phyloP scores from a whole-genome alignment of 2,113 vertebrate genomes.

The Hippopotamus amphibius region DNA sequence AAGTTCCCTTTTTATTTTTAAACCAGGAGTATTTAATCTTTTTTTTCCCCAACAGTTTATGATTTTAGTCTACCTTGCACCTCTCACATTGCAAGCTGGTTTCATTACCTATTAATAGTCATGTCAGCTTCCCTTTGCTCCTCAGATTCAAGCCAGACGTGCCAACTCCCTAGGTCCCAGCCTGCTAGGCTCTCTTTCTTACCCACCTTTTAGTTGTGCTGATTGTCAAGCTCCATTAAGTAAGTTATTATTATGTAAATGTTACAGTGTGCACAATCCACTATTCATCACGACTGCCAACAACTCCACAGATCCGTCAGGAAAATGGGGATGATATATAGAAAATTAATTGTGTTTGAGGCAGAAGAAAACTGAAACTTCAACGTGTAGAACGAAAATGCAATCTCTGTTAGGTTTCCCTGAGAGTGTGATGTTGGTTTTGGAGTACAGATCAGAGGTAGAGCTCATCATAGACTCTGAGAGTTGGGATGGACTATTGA shows the following conservation, averaged over 20 bases:
- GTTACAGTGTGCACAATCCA: neutral
- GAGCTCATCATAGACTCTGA: neutral
- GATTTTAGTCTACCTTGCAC: neutral
- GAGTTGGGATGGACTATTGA: neutral
- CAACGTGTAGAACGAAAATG: neutral
- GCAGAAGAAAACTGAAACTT: neutral
- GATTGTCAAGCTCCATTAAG: conserved; percentile 23
- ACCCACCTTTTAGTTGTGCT: neutral
- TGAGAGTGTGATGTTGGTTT: neutral
- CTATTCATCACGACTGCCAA: neutral
- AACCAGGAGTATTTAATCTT: neutral
- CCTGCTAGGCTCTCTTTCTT: neutral
- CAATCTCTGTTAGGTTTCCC: neutral
- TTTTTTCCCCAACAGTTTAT: neutral
- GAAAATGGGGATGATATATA: neutral
- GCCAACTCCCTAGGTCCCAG: neutral
- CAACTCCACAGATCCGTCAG: neutral
- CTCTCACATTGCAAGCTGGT: neutral
- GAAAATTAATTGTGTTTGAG: neutral
- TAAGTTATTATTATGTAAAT: conserved; percentile 53
- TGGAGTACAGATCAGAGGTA: neutral
- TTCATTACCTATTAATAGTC: neutral
- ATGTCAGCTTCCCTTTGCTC: neutral
- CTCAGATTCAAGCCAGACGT: neutral
- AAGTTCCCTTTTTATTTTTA: neutral